Evolutionary conservation across 2,888 invertebrate species (phyloP), one percentile per base, ranked within the genome.

Genomic region (Metallyticus violacea): DNA sequence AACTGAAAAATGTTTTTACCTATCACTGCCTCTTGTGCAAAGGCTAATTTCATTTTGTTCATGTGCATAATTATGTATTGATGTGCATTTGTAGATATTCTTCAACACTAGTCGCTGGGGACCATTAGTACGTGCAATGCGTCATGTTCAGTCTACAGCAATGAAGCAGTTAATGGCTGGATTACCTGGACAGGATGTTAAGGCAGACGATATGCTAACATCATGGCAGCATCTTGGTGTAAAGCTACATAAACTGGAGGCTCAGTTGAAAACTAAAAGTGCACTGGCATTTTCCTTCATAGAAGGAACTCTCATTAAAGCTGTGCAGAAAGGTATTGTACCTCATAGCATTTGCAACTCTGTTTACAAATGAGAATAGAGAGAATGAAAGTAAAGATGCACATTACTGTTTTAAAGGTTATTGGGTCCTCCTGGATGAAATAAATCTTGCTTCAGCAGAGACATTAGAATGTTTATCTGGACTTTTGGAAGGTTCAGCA

Each of bases 391-490:
- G 9, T 62, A 62, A 62, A 22, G 22, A 62, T 15, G 4, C 15
- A 30, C 15, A 29, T 27, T n/a, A 79, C 27, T 29, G 22, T 88
- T 88, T 40, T 89, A n/a, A n/a, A 90, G 99, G 99, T 0, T 94
- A 98, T 89, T 99, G 99, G 99, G 97, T 99, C 27, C 93, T 99
- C 79, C 92, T 99, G 85, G 99, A 99, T 91, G 99, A 99, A 94
- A 99, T 99, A 85, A 99, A 99, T 93, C 94, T 99, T 89, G 99
- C 99, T 0, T 97, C 98, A 27, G 96, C 98, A 0, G 99, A 99
- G 92, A 99, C 99, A 40, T 93, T 99, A 84, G 98, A 99, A 91
- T 99, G 99, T 91, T 92, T 99, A 77, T 97, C 97, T 3, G 97
- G 98, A 5, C 93, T 99, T 79, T 91, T 99, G 85, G 99, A 99